Percentiles rank a stretch among this genome's conserved stretches.
phyloP scores from a whole-genome alignment of 2,888 invertebrate genomes.

The Pandemis corylana region DNA sequence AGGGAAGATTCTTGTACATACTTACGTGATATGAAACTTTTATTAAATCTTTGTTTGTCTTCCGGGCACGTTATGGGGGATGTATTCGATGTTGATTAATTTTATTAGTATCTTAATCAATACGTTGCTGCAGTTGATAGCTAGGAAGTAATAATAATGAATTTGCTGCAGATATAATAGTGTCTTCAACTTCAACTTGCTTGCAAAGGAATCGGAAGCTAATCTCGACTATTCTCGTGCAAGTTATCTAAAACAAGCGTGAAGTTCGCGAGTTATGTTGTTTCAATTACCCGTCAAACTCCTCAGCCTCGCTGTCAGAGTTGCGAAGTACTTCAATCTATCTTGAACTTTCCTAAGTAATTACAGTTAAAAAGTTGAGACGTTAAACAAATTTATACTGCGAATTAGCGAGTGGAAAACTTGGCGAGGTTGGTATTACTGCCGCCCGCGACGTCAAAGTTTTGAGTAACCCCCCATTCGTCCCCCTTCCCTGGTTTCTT shows the following conservation, averaged over 20 bases:
- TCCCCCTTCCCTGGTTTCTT: slow-evolving; percentile 62
- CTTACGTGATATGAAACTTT: not conserved
- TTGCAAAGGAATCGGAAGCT: not conserved
- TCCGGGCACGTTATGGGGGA: not conserved
- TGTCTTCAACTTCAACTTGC: not conserved
- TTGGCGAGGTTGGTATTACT: slow-evolving; percentile 70
- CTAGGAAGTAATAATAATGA: not conserved
- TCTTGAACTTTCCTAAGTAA: slow-evolving; percentile 77
- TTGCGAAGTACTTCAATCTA: slow-evolving; percentile 74
- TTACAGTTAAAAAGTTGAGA: slow-evolving; percentile 84
- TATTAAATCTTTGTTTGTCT: not conserved
- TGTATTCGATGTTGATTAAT: not conserved
- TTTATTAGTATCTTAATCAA: not conserved
- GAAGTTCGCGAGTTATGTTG: slow-evolving; percentile 50
- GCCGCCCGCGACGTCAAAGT: slow-evolving; percentile 76
- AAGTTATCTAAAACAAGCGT: slow-evolving; percentile 19
- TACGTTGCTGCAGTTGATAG: not conserved
- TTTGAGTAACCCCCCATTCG: slow-evolving; percentile 69
- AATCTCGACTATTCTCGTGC: slow-evolving; percentile 5
- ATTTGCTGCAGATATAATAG: not conserved
- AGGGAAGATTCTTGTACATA: slow-evolving; percentile 53
- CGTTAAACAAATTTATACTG: slow-evolving; percentile 85
- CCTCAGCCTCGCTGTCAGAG: slow-evolving; percentile 60
- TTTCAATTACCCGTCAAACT: slow-evolving; percentile 66
- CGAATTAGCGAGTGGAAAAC: slow-evolving; percentile 80